A percentile compares a stretch with the other conserved stretches of the same genome.
Evolutionary conservation across 2,888 invertebrate species (phyloP).

Genomic region (Patella depressa): DNA sequence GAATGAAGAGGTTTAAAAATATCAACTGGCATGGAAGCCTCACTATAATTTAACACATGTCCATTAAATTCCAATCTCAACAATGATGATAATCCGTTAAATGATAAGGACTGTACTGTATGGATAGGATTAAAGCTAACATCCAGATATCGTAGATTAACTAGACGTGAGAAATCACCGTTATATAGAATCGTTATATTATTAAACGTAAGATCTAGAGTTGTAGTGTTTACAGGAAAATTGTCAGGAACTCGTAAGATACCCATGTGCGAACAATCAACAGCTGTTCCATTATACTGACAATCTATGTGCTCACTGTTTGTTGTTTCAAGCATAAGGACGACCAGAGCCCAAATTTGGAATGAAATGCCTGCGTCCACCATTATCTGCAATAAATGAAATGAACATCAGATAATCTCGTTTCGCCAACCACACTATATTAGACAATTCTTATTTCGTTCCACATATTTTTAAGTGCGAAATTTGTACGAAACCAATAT

Average conservation of each 20-base stretch:
- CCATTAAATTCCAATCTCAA: not conserved
- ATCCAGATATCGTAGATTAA: not conserved
- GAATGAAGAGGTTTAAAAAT: not conserved
- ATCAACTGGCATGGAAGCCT: not conserved
- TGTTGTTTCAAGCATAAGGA: too few species aligned
- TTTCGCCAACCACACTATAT: too few species aligned
- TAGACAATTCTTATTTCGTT: too few species aligned
- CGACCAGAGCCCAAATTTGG: too few species aligned
- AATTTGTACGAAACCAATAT: too few species aligned
- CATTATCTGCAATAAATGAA: too few species aligned
- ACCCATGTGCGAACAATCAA: not conserved
- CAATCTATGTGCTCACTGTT: not conserved
- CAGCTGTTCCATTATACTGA: not conserved
- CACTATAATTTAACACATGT: not conserved
- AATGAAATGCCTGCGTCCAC: too few species aligned
- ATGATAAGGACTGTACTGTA: not conserved
- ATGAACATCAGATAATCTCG: too few species aligned
- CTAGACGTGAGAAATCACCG: not conserved
- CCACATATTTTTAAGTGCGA: too few species aligned
- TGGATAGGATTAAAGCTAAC: not conserved
- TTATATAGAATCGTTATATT: not conserved
- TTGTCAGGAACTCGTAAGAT: not conserved
- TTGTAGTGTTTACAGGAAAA: not conserved
- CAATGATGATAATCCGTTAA: not conserved
- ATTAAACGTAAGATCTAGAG: not conserved